Percentiles rank a stretch among this genome's conserved stretches.
Conservation (phyloP, 2,113 vertebrate species). For the Dryoscopus gambensis region DNA sequence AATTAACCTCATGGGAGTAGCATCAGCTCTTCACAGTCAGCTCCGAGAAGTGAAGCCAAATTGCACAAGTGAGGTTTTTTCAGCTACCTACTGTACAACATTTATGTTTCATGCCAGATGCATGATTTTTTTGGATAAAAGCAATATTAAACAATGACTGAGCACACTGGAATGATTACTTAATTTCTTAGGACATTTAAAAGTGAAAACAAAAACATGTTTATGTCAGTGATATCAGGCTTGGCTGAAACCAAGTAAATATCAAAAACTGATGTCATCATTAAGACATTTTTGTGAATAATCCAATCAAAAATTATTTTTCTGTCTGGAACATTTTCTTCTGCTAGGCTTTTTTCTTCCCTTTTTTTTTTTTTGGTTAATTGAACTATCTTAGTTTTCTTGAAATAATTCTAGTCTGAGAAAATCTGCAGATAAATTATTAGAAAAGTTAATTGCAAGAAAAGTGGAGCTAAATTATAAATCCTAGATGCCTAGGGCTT, state of each 20-base stretch:
- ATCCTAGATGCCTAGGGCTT: background rate
- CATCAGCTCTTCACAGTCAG: background rate
- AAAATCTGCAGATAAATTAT: background rate
- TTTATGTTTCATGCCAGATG: background rate
- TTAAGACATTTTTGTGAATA: background rate
- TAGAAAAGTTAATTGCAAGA: background rate
- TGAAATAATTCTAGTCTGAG: background rate
- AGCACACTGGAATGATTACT: background rate
- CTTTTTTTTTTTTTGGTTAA: background rate
- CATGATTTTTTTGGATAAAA: background rate
- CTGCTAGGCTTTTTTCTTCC: fast-evolving
- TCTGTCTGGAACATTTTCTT: background rate
- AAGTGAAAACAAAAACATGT: background rate
- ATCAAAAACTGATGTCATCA: background rate
- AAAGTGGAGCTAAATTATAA: background rate
- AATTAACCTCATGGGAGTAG: background rate
- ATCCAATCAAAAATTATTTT: background rate
- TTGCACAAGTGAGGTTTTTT: background rate
- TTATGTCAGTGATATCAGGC: background rate
- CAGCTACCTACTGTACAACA: background rate
- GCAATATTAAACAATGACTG: background rate
- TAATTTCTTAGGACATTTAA: background rate
- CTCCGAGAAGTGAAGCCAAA: background rate
- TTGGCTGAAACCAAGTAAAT: background rate
- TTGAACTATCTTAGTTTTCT: background rate